Evolutionary conservation across 2,113 vertebrate species (phyloP), one percentile per base, ranked within the genome.

Genomic region (Spheniscus mendiculus): DNA sequence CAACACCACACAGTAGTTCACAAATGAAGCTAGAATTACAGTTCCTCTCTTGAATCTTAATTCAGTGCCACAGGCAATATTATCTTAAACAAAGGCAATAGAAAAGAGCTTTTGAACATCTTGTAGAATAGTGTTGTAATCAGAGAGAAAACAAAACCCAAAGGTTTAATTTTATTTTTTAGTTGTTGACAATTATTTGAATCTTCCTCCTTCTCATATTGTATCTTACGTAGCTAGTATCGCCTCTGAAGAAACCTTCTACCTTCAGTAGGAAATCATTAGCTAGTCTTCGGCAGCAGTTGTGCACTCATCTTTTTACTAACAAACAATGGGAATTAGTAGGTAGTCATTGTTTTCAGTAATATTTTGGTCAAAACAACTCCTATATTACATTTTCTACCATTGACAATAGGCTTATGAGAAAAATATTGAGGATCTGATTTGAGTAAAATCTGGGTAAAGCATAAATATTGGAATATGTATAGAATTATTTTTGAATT

Each of bases 351-450:
- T 79, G 71, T 63, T 97, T 96, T 72, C 63, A 96, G 82, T 83
- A 96, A 87, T 86, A 94, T 89, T 95, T 78, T 70, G 56, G 34
- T 84, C 30, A 96, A 93, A 96, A 49, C n/a, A 40, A 32, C 53
- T 32, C 11, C 19, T n/a, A 34, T 66, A 81, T 83, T 96, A 53
- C 49, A 42, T 62, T 95, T 94, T 73, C 66, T 66, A 61, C 53
- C 66, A 52, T 52, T 94, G 63, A 96, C 32, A 83, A 79, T 10
- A 95, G 25, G 15, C 4, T 86, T 44, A 32, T 81, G 44, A 85
- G 67, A 62, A 71, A 95, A 73, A 89, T 16, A 45, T 56, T 44
- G 87, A 91, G 58, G 76, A 84, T 95, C 19, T 96, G 44, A 91
- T 95, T 92, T 94, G 53, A 38, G 52, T 84, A 61, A 65, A 94